A percentile compares a stretch with the other conserved stretches of the same genome.
These are phyloP conservation scores for Bombylius discolor DNA, from an alignment of 2,888 invertebrate species.

Conservation along the genomic window DNA sequence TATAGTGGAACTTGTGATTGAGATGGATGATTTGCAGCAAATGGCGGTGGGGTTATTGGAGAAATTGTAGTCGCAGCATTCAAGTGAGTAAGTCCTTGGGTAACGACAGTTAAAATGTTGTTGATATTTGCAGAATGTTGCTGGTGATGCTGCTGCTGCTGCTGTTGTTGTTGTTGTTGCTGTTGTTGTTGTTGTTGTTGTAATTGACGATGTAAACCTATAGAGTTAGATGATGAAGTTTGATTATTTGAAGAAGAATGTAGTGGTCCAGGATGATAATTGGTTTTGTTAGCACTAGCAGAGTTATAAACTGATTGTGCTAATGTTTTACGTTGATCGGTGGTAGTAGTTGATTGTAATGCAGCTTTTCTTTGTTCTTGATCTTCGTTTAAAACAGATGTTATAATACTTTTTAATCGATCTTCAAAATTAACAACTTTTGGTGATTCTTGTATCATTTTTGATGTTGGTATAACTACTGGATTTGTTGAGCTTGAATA, in stretches of 20 bases:
- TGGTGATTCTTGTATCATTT: slow-evolving; percentile 51
- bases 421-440: slow-evolving; percentile 81
- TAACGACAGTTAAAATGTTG: slow-evolving; percentile 31
- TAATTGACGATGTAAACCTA: neutral
- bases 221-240: neutral
- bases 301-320: slow-evolving; percentile 14
- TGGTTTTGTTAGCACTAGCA: slow-evolving; percentile 4
- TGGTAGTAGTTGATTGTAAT: slow-evolving; percentile 9
- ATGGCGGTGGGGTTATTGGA: slow-evolving; percentile 30
- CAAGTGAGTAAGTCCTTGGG: slow-evolving; percentile 33
- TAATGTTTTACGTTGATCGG: slow-evolving; percentile 17
- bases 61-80: slow-evolving; percentile 36
- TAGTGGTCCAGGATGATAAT: slow-evolving; percentile 9
- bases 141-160: slow-evolving; percentile 10
- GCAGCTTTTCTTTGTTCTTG: slow-evolving; percentile 41
- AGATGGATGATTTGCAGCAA: slow-evolving; percentile 16
- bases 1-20: slow-evolving; percentile 8
- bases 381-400: slow-evolving; percentile 75
- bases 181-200: slow-evolving; percentile 17
- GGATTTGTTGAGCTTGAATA: neutral
- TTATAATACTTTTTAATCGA: slow-evolving; percentile 73
- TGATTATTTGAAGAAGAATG: neutral
- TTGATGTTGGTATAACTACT: slow-evolving; percentile 12
- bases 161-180: slow-evolving; percentile 22
- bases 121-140: slow-evolving; percentile 23